These are phyloP conservation scores for Pandemis corylana DNA, from an alignment of 2,888 invertebrate genomes.

Conservation along the genomic window DNA sequence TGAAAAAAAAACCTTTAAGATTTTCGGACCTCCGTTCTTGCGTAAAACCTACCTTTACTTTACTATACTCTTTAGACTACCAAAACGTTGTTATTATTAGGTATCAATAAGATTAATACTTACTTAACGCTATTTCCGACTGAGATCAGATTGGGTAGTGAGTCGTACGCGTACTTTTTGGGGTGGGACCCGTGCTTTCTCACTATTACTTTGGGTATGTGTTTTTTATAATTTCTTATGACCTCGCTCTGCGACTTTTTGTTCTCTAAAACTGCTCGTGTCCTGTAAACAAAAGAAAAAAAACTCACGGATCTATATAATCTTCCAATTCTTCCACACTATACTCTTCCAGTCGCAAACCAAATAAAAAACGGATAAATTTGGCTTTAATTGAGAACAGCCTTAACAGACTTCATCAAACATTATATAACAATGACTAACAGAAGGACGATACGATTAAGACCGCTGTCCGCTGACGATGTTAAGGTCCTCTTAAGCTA, in stretches of 20 bases:
- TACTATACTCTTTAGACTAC: too few species aligned
- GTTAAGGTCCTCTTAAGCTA: too few species aligned
- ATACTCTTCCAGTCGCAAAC: not conserved
- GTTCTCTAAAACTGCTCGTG: slow-evolving; percentile 91
- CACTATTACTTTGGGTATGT: slow-evolving; percentile 91
- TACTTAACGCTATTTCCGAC: slow-evolving; percentile 87
- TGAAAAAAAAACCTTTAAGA: too few species aligned
- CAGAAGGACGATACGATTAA: too few species aligned
- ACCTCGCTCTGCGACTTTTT: slow-evolving; percentile 87
- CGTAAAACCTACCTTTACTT: too few species aligned
- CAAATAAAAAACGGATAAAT: not conserved
- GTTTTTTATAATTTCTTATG: slow-evolving; percentile 92
- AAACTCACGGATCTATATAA: not conserved
- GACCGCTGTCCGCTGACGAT: too few species aligned
- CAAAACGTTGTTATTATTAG: too few species aligned
- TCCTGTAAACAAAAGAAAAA: slow-evolving; percentile 61
- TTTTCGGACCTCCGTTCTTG: too few species aligned
- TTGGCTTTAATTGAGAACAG: too few species aligned
- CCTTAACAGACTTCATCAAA: too few species aligned
- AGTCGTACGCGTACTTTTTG: slow-evolving; percentile 89
- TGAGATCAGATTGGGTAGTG: slow-evolving; percentile 72
- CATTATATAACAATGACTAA: too few species aligned
- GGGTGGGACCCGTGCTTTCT: slow-evolving; percentile 90
- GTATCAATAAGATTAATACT: slow-evolving; percentile 52
- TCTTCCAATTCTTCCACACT: not conserved